phyloP scores from a whole-genome alignment of 2,888 invertebrate species.

The Trissoscelio sp. region DNA sequence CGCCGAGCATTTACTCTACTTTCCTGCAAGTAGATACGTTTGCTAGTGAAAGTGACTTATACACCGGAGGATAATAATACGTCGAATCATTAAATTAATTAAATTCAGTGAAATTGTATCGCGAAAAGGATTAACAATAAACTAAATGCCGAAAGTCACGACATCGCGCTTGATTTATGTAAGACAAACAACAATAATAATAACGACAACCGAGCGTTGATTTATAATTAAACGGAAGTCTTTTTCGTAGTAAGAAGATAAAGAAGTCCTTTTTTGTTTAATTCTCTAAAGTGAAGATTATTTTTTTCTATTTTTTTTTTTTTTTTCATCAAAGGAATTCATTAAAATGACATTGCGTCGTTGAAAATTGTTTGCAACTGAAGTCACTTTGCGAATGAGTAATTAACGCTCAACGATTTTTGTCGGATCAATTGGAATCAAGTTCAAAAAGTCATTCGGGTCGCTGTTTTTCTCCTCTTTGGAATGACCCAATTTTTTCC shows the following conservation, averaged over 20 bases:
- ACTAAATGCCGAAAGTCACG: constrained; percentile 36
- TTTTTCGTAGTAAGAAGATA: neutral
- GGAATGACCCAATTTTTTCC: constrained; percentile 25
- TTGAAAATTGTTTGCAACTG: neutral
- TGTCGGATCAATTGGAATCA: constrained; percentile 2
- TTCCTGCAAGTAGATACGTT: constrained; percentile 34
- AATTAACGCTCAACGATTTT: constrained; percentile 13
- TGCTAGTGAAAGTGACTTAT: constrained; percentile 49
- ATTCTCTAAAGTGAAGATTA: neutral
- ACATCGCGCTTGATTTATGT: constrained; percentile 11
- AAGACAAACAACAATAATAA: constrained; percentile 1
- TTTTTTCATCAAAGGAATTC: neutral
- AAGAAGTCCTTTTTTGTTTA: neutral
- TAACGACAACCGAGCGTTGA: neutral
- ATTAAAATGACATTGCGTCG: neutral
- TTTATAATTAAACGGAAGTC: neutral
- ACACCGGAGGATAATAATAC: constrained; percentile 17
- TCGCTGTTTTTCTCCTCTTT: neutral
- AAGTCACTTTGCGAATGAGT: neutral
- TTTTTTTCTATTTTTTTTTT: too few species aligned
- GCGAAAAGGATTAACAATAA: constrained; percentile 25
- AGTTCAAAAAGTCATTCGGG: constrained; percentile 32
- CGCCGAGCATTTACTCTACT: constrained; percentile 33
- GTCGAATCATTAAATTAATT: constrained; percentile 44
- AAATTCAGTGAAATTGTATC: constrained; percentile 40